Evolutionary conservation across 2,113 vertebrate species (phyloP).

Genomic region (Phodopus roborovskii): DNA sequence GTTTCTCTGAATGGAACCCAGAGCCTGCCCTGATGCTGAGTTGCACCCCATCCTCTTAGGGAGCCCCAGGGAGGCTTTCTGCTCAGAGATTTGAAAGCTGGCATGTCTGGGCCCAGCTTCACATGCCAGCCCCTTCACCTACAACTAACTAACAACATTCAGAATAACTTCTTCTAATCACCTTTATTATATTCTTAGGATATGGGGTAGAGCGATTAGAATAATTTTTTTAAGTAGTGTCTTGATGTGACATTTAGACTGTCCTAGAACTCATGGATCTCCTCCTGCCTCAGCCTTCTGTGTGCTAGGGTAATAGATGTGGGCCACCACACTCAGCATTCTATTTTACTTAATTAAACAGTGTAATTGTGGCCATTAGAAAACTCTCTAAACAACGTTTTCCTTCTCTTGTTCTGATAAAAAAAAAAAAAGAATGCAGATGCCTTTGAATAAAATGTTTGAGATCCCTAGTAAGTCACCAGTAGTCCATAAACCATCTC

Average conservation of each 20-base stretch:
- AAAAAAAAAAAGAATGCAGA: neutral
- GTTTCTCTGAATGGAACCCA: neutral
- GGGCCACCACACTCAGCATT: neutral
- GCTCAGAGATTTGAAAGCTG: neutral
- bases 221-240: neutral
- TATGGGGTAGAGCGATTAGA: neutral
- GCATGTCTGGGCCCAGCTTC: neutral
- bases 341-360: conserved; percentile 50
- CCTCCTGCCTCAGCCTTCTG: neutral
- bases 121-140: neutral
- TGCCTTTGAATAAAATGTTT: neutral
- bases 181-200: neutral
- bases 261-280: neutral
- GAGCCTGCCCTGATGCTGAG: neutral
- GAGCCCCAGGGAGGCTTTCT: neutral
- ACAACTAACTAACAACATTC: conserved; percentile 37
- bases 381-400: neutral
- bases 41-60: neutral
- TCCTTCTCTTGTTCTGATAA: neutral
- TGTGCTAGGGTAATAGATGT: neutral
- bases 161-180: neutral
- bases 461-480: neutral
- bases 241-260: neutral
- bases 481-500: neutral
- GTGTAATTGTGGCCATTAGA: conserved; percentile 44